Evolutionary conservation across 2,113 vertebrate species (phyloP).

Genomic region (Sceloporus tristichus): DNA sequence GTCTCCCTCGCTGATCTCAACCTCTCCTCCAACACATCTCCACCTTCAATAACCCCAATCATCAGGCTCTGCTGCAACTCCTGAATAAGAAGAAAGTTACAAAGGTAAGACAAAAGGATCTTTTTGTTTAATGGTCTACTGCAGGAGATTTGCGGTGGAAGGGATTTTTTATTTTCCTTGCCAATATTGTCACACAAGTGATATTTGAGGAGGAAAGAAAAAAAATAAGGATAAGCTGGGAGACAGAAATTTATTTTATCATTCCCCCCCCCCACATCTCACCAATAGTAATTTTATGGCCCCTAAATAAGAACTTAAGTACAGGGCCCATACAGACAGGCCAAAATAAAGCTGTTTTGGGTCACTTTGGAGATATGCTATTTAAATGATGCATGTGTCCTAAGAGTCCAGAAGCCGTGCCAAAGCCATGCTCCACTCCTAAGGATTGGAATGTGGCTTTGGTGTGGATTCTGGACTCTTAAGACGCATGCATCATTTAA

Average conservation of each 20-base stretch:
- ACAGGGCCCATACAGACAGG: neutral
- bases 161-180: neutral
- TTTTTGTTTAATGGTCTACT: neutral
- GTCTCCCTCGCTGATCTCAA: conserved; percentile 93
- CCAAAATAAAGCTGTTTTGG: too few relatives aligned
- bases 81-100: conserved; percentile 73
- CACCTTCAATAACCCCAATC: conserved; percentile 94
- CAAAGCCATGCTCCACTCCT: too few relatives aligned
- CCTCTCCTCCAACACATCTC: conserved; percentile 91
- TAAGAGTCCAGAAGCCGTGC: too few relatives aligned
- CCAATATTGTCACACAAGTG: neutral
- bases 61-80: conserved; percentile 84
- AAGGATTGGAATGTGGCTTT: too few relatives aligned
- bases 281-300: neutral
- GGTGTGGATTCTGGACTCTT: too few relatives aligned
- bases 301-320: neutral
- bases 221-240: neutral
- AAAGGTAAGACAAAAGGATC: conserved; percentile 34
- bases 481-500: too few relatives aligned
- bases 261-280: neutral
- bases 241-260: neutral
- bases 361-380: too few relatives aligned
- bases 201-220: neutral
- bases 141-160: neutral
- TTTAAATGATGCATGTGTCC: too few relatives aligned